These are phyloP conservation scores for Muscidifurax raptorellus DNA, from an alignment of 1,140 invertebrate genomes.

Conservation along the genomic window DNA sequence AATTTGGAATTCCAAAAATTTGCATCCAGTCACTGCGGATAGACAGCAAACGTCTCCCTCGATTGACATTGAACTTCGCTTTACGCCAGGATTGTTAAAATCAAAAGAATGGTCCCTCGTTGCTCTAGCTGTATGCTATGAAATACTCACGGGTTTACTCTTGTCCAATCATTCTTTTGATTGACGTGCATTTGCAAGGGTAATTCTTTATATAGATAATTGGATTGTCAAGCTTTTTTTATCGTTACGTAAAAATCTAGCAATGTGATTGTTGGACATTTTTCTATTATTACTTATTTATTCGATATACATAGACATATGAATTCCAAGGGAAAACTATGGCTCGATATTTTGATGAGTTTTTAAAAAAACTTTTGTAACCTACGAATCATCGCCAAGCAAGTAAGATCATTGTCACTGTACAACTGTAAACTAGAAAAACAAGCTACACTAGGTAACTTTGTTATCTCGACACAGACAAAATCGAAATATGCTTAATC, in stretches of 20 bases:
- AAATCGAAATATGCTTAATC: conserved; percentile 5
- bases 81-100: conserved; percentile 18
- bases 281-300: background rate
- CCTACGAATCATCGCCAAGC: background rate
- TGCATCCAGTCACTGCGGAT: background rate
- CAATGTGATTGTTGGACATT: background rate
- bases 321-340: background rate
- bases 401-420: background rate
- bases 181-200: background rate
- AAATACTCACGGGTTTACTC: background rate
- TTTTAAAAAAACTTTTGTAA: background rate
- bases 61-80: background rate
- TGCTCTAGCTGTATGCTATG: background rate
- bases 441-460: background rate
- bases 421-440: background rate
- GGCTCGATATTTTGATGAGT: background rate
- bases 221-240: background rate
- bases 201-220: background rate
- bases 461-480: background rate
- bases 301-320: background rate
- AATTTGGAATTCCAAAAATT: conserved; percentile 5
- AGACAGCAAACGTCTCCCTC: background rate
- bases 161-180: background rate
- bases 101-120: background rate
- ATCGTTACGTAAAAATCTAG: background rate